Conservation (phyloP, 92 coral and sea anemone genomes). For the Porites lobata region DNA sequence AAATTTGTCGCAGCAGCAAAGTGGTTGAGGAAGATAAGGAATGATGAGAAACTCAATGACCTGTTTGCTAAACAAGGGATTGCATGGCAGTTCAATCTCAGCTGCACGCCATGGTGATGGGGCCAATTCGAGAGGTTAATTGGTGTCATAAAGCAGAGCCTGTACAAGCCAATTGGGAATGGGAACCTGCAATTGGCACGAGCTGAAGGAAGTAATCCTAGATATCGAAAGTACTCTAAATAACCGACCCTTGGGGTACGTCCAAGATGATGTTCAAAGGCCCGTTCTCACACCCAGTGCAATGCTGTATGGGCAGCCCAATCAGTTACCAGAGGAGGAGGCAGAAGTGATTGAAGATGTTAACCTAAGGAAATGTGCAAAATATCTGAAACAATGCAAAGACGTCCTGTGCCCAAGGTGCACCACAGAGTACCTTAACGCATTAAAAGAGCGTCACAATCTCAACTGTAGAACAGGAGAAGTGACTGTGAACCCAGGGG, state of each 20-base stretch:
- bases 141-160: constrained; percentile 18
- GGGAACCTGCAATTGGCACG: constrained; percentile 21
- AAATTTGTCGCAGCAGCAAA: background rate
- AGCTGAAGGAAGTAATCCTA: constrained; percentile 4
- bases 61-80: background rate
- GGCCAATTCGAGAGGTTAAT: constrained; percentile 17
- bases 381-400: background rate
- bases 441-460: background rate
- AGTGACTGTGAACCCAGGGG: background rate
- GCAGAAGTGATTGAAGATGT: background rate
- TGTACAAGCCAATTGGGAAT: constrained; percentile 21
- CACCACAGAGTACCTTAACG: background rate
- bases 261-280: background rate
- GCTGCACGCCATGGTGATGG: constrained; percentile 26
- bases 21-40: background rate
- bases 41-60: background rate
- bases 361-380: background rate
- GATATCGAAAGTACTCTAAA: background rate
- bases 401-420: background rate
- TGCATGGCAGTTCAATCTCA: background rate
- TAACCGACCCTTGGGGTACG: background rate
- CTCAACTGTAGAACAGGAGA: background rate
- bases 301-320: background rate
- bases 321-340: constrained; percentile 10
- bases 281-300: background rate